phyloP scores from a whole-genome alignment of 2,113 vertebrate species.

The Paradoxurus hermaphroditus region DNA sequence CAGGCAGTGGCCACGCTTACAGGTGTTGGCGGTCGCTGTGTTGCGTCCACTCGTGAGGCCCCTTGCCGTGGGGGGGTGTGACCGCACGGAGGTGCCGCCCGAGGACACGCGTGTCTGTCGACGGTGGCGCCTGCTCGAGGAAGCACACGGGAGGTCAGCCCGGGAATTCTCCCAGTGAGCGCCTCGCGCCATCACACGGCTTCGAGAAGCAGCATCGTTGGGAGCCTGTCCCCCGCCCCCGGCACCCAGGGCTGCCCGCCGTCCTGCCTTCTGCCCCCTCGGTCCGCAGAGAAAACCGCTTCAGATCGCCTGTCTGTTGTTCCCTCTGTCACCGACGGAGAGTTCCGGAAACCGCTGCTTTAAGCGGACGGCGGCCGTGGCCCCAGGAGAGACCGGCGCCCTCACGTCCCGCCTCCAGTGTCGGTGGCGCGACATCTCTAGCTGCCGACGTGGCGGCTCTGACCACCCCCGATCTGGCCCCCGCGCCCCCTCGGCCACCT shows the following conservation, averaged over 20 bases:
- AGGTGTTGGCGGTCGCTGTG: too few relatives aligned
- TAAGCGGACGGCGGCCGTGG: neutral
- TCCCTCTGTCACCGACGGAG: neutral
- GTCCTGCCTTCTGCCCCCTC: accelerated
- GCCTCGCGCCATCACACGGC: neutral
- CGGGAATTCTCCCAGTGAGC: too few relatives aligned
- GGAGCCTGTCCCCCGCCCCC: neutral
- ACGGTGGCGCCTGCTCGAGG: too few relatives aligned
- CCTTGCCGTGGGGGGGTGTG: too few relatives aligned
- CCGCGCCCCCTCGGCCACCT: neutral
- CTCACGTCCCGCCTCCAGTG: neutral
- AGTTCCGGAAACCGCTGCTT: accelerated
- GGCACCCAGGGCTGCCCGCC: too few relatives aligned
- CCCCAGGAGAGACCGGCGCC: neutral
- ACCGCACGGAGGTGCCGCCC: too few relatives aligned
- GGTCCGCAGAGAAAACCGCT: neutral
- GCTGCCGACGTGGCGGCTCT: neutral
- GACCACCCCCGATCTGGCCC: neutral
- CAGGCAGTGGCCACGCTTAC: neutral
- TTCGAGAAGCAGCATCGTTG: accelerated
- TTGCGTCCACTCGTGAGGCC: too few relatives aligned
- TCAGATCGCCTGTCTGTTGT: neutral
- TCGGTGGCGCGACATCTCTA: neutral
- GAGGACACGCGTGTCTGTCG: too few relatives aligned
- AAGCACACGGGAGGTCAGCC: too few relatives aligned